Conservation (phyloP, 2,113 vertebrate species). For the Columba janthina region DNA sequence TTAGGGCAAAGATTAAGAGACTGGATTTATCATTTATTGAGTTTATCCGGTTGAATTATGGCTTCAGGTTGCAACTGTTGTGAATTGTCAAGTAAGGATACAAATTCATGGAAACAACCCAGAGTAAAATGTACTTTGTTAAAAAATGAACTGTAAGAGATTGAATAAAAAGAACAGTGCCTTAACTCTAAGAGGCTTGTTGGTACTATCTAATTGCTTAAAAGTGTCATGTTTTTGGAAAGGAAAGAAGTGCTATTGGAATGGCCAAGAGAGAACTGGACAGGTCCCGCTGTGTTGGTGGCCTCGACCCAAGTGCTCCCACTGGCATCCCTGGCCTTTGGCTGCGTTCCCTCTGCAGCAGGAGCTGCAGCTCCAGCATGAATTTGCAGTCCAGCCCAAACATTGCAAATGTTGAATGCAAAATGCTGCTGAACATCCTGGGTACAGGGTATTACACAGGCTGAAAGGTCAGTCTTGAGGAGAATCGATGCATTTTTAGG, state of each 20-base stretch:
- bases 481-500: neutral
- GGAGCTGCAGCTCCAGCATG: neutral
- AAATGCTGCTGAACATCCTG: rapidly evolving
- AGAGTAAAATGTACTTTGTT: neutral
- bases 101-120: neutral
- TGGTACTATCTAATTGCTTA: neutral
- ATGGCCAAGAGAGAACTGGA: neutral
- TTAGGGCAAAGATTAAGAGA: slow-evolving; percentile 17
- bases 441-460: rapidly evolving
- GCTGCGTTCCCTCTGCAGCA: neutral
- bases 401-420: neutral
- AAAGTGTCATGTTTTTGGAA: neutral
- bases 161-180: neutral
- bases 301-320: neutral
- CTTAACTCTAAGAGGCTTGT: neutral
- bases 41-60: neutral
- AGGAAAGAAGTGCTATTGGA: neutral
- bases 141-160: neutral
- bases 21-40: slow-evolving; percentile 12
- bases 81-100: neutral
- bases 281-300: neutral
- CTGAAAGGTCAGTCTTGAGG: neutral
- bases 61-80: neutral
- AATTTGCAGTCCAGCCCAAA: neutral
- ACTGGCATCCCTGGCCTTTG: neutral